phyloP scores from a whole-genome alignment of 1,140 invertebrate genomes.

The Dinoponera quadriceps region DNA sequence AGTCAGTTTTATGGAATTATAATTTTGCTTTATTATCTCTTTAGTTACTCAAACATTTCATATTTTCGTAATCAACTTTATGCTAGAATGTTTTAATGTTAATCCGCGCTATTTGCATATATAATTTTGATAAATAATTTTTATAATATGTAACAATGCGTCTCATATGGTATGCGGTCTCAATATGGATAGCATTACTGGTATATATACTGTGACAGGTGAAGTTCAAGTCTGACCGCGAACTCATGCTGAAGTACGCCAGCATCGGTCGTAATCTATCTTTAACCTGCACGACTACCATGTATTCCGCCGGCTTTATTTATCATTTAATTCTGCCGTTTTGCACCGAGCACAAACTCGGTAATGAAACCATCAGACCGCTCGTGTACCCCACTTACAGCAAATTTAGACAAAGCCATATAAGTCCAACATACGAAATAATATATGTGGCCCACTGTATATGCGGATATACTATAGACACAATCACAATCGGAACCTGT shows the following conservation, averaged over 20 bases:
- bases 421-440: constrained; percentile 64
- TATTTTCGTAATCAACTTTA: too few species aligned
- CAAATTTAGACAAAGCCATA: constrained; percentile 36
- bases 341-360: constrained; percentile 9
- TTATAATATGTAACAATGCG: too few species aligned
- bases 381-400: constrained; percentile 67
- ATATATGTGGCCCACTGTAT: constrained; percentile 60
- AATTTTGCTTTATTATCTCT: too few species aligned
- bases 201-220: constrained; percentile 43
- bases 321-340: constrained; percentile 48
- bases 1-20: too few species aligned
- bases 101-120: constrained; percentile 22
- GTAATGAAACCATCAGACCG: constrained; percentile 59
- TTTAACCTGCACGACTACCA: constrained; percentile 51
- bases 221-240: neutral
- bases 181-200: neutral
- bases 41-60: too few species aligned
- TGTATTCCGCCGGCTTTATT: constrained; percentile 60
- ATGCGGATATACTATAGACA: constrained; percentile 53
- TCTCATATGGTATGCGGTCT: too few species aligned
- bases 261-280: constrained; percentile 60
- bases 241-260: constrained; percentile 64
- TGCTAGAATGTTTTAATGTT: too few species aligned
- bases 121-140: too few species aligned
- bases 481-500: constrained; percentile 46